Evolutionary conservation across 2,797 vertebrate genomes (phyloP).

Genomic region (Gallirallus australis): DNA sequence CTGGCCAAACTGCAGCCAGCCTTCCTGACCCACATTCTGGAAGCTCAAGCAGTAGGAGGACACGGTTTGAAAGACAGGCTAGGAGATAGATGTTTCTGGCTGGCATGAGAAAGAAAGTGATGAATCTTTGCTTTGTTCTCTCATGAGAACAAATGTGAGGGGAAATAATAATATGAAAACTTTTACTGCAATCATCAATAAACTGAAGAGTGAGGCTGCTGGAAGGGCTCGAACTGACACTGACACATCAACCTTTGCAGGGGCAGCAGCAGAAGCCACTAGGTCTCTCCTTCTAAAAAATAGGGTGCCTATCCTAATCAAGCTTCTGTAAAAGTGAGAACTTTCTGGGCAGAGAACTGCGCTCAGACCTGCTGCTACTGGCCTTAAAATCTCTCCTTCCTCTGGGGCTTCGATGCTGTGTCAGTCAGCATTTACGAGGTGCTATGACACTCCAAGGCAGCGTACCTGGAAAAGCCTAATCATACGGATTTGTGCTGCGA

Average conservation of each 20-base stretch:
- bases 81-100: not conserved
- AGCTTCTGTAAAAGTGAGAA: not conserved
- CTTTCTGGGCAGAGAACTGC: not conserved
- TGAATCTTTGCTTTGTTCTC: not conserved
- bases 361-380: not conserved
- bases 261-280: not conserved
- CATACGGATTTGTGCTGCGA: not conserved
- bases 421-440: not conserved
- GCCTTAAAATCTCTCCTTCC: not conserved
- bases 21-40: not conserved
- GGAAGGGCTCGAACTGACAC: not conserved
- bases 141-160: not conserved
- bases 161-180: not conserved
- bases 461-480: not conserved
- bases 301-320: not conserved
- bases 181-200: not conserved
- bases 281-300: not conserved
- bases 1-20: not conserved
- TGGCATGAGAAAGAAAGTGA: not conserved
- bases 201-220: not conserved
- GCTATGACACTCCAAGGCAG: accelerated
- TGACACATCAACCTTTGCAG: accelerated
- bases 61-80: not conserved
- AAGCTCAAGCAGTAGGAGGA: not conserved
- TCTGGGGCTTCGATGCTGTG: not conserved